Evolutionary conservation across 2,113 vertebrate genomes (phyloP).

Genomic region (Lathamus discolor): DNA sequence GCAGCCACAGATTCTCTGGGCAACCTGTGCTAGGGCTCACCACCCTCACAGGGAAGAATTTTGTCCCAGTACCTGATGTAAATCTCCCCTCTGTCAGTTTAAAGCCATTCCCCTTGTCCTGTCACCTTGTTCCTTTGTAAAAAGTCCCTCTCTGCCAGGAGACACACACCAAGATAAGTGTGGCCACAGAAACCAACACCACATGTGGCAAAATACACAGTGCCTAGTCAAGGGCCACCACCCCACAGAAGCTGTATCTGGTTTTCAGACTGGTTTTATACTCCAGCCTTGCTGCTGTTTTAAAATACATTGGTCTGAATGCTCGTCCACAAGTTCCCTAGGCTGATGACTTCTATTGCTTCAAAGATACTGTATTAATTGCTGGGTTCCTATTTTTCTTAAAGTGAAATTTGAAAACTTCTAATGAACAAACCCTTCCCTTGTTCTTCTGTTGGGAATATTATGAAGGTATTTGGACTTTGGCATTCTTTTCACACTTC

Average conservation of each 20-base stretch:
- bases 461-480: not conserved
- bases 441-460: not conserved
- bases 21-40: not conserved
- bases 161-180: not conserved
- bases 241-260: not conserved
- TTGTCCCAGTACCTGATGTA: not conserved
- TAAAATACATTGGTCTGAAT: not conserved
- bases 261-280: not conserved
- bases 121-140: not conserved
- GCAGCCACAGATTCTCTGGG: not conserved
- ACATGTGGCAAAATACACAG: not conserved
- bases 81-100: not conserved
- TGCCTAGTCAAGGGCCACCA: not conserved
- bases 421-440: not conserved
- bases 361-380: not conserved
- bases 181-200: not conserved
- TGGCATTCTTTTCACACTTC: not conserved
- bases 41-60: not conserved
- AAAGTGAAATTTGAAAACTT: not conserved
- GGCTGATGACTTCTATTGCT: not conserved
- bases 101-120: not conserved
- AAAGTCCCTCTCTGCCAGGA: not conserved
- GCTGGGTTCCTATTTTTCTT: not conserved
- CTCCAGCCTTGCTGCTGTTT: not conserved
- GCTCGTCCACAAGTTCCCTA: not conserved